Evolutionary conservation across 2,888 invertebrate species (phyloP).

Genomic region (Parnassius mnemosyne): DNA sequence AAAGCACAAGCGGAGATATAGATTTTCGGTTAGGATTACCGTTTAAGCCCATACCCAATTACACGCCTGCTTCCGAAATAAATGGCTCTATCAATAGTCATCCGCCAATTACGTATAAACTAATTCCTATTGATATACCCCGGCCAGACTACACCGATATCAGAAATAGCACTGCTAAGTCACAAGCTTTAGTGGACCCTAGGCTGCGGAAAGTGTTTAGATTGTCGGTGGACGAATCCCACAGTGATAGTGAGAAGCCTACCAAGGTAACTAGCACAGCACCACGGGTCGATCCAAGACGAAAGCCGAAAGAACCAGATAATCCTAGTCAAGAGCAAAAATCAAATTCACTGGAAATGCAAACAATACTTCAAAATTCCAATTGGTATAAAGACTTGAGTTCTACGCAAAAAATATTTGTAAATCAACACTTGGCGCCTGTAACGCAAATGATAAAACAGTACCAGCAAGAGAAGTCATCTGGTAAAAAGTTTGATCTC

Average conservation of each 20-base stretch:
- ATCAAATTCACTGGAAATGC: conserved; percentile 74
- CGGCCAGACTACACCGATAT: conserved; percentile 88
- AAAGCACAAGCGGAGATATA: conserved; percentile 82
- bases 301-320: conserved; percentile 69
- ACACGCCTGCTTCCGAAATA: conserved; percentile 92
- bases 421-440: conserved; percentile 84
- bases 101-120: conserved; percentile 85
- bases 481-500: conserved; percentile 79
- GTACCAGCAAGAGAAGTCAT: conserved; percentile 79
- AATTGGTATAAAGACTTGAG: conserved; percentile 86
- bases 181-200: conserved; percentile 87
- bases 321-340: conserved; percentile 50
- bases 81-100: conserved; percentile 91
- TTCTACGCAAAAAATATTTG: conserved; percentile 85
- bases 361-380: conserved; percentile 83
- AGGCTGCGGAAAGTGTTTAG: conserved; percentile 88
- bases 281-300: conserved; percentile 71
- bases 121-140: conserved; percentile 82
- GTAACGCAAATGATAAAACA: conserved; percentile 82
- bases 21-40: conserved; percentile 88
- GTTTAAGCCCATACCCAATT: conserved; percentile 90
- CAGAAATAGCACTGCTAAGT: conserved; percentile 84
- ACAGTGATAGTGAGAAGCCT: conserved; percentile 80
- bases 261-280: conserved; percentile 54
- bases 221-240: conserved; percentile 82